Evolutionary conservation across 2,888 invertebrate genomes (phyloP).

Genomic region (Horisme vitalbata): DNA sequence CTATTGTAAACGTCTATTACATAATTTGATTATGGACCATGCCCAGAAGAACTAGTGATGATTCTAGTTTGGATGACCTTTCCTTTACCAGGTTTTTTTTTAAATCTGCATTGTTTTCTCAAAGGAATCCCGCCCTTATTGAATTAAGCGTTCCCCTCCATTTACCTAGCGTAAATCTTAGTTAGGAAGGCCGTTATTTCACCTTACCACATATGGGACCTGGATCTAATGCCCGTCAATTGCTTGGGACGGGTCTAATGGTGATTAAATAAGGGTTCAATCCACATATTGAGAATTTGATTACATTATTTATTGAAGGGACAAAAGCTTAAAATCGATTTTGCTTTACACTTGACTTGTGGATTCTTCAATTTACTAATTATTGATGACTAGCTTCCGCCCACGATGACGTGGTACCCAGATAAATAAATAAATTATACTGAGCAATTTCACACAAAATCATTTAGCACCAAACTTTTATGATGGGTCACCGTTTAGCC

Average conservation of each 20-base stretch:
- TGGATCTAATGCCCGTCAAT: constrained; percentile 47
- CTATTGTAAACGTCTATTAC: no score
- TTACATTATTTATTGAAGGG: constrained; percentile 35
- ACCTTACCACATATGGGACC: constrained; percentile 29
- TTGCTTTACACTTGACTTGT: background rate
- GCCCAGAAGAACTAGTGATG: no score
- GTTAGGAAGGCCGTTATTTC: constrained; percentile 33
- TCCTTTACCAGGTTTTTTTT: no score
- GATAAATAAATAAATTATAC: no score
- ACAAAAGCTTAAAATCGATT: constrained; percentile 23
- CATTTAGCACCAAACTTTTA: no score
- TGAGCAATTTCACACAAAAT: no score
- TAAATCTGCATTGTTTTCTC: background rate
- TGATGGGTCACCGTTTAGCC: no score
- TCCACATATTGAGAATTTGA: constrained; percentile 33
- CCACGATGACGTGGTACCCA: no score
- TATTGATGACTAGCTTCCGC: no score
- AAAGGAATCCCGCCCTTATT: constrained; percentile 16
- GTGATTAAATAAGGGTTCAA: constrained; percentile 51
- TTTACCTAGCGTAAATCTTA: constrained; percentile 32
- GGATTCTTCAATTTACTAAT: no score
- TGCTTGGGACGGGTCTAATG: constrained; percentile 42
- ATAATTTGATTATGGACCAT: no score
- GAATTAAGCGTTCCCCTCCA: constrained; percentile 18
- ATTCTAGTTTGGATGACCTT: no score